Base-by-base conservation (phyloP, 2,888 invertebrate genomes). In the Brenthis ino region DNA sequence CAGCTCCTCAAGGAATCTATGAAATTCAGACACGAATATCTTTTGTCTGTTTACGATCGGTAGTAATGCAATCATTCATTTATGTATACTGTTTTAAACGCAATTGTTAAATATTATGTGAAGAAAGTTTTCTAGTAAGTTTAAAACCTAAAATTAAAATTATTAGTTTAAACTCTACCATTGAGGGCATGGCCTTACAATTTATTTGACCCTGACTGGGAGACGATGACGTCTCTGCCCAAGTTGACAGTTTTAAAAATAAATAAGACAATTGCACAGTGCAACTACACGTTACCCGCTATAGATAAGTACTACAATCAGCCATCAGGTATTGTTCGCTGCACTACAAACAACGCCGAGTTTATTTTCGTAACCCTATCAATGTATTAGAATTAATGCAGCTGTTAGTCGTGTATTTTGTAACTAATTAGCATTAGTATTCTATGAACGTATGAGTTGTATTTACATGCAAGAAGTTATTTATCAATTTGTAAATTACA, bases 181-280 rank as follows among this genome's bases (percentile, higher is more conserved):
- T 74, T 72, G 69, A 68, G 69, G 65, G 70, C 65, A 70, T 75
- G 75, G 70, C 74, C 70, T 70, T 75, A 74, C 72, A 72, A 71
- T 74, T 64, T 65, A 73, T 71, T 72, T 72, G 75, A 72, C 71
- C 68, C 72, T 82, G 73, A 80, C 82, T 74, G 76, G 28, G 60
- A 60, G 60, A 48, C 75, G 70, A 79, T 77, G 58, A 78, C 81
- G 37, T 87, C 51, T 56, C 63, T 56, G 61, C 48, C 61, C 37
- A 56, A 63, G 67, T 56, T 85, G 87, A 76, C 80, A 79, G 77
- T 77, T 84, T 84, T 85, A 87, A 86, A 90, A 90, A 90, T 88
- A 89, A 87, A 85, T 84, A 81, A 82, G 80, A 82, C 87, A 87
- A 88, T 87, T 86, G 86, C 83, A 83, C 79, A 85, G 80, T 84